Evolutionary conservation across 2,113 vertebrate species (phyloP).

Genomic region (Vombatus ursinus): DNA sequence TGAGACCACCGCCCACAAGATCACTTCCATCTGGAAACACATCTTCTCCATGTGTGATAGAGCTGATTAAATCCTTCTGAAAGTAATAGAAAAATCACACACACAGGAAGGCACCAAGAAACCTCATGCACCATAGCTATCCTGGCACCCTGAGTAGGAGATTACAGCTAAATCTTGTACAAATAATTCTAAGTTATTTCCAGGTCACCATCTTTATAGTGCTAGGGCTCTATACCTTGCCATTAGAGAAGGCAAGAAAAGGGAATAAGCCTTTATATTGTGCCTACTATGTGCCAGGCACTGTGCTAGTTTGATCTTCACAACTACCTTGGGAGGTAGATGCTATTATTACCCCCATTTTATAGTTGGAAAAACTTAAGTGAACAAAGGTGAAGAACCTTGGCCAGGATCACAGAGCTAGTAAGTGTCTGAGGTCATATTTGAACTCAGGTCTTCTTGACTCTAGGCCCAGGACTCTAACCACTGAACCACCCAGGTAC

Average conservation of each 20-base stretch:
- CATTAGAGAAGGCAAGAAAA: neutral
- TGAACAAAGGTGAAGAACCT: neutral
- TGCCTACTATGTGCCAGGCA: neutral
- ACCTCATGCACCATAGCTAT: neutral
- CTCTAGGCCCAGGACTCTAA: neutral
- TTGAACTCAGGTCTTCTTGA: neutral
- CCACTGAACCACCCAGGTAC: neutral
- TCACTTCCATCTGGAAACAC: neutral
- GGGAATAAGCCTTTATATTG: neutral
- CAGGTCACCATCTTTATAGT: neutral
- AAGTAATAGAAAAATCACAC: neutral
- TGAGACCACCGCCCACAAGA: neutral
- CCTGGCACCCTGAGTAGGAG: neutral
- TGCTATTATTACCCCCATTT: neutral
- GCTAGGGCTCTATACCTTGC: neutral
- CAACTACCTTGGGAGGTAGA: no score
- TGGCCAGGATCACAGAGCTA: neutral
- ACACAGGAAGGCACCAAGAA: neutral
- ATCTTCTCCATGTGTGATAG: neutral
- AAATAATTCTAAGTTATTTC: neutral
- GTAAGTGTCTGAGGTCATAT: neutral
- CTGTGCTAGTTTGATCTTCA: neutral
- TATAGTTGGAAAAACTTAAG: neutral
- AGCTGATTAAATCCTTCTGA: neutral
- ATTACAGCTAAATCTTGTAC: neutral